Evolutionary conservation across 2,113 vertebrate genomes (phyloP), one percentile per base, ranked within the genome.

Genomic region (Eclectus roratus): DNA sequence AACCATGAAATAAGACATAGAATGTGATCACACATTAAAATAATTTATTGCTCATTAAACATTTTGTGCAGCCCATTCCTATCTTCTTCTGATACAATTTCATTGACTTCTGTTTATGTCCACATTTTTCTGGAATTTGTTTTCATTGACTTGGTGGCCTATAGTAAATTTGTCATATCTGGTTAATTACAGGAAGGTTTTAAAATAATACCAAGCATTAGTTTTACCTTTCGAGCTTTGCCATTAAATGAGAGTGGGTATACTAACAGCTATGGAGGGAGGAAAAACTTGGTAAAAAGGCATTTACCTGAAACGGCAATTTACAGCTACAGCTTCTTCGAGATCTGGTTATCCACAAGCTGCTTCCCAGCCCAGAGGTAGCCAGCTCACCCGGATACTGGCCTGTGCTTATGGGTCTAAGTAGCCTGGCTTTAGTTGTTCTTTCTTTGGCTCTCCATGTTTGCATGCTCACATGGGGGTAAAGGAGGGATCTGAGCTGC

Each of bases 381-480:
- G 6, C 6, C 33, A 24, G 35, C 41, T 50, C 13, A 18, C 35
- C 28, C 11, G 7, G 35, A 25, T 14, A 29, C 13, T 1, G 1
- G 8, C 13, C 35, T 39, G 19, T 35, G 25, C 17, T 46, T 9
- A 2, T 7, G 21, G 12, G 17, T 35, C 33, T 39, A 6, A 20
- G 9, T 5, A 43, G 17, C n/a, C 20, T 20, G 35, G 19, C 17
- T 43, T 70, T 70, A 13, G 17, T 10, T 25, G n/a, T 10, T 33
- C 44, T 53, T 52, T 13, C 35, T n/a, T 55, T 27, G 31, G 8
- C 17, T 58, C 8, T 14, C 21, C 15, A 8, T 0, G 2, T 23
- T 7, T 11, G 29, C 21, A 21, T 2, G 2, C n/a, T 39, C 12
- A 28, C 1, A 2, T 14, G 9, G 11, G 37, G 43, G 3, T 10